Evolutionary conservation across 1,140 invertebrate species (phyloP), one percentile per base, ranked within the genome.

Genomic region (Dufourea novaeangliae): DNA sequence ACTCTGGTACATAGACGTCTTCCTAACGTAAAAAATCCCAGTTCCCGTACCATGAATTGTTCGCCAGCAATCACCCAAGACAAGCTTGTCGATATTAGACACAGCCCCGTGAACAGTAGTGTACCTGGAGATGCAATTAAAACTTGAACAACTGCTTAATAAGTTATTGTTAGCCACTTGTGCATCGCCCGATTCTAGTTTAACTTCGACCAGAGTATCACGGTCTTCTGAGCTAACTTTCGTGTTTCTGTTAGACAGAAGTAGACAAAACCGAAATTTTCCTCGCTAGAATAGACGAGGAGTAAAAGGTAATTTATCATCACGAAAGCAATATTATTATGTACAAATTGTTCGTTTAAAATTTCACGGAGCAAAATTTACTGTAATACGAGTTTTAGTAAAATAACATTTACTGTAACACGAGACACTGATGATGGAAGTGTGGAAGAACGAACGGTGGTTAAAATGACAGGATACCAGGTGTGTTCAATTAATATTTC

Each of bases 121-220:
- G n/a, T 27, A 78, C 54, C 73, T 22, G 62, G 71, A 66, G 78
- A 88, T 84, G 81, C 83, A 88, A 88, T 89, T 89, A 88, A 88
- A 89, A 89, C 81, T 88, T 88, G 66, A 85, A 85, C 80, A 88
- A 89, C 78, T 85, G 83, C 78, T 89, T 87, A 84, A 88, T 88
- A 87, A 89, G 77, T 89, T 86, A 85, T 85, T 75, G 72, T 85
- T 78, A 86, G 77, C 81, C 75, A 86, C 81, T 87, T 88, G 64
- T 86, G 80, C 80, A 83, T 78, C 78, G 71, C 72, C 78, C 78
- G 80, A 88, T 88, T 88, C 75, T 52, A 88, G 79, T 81, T 88
- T 78, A 87, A 88, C 78, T 88, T 84, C 69, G 64, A 57, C 57
- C 66, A 63, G 70, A 75, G 72, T 41, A 69, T 39, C 69, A 46